Evolutionary conservation across 1,140 invertebrate genomes (phyloP).

Genomic region (Dreissena polymorpha): DNA sequence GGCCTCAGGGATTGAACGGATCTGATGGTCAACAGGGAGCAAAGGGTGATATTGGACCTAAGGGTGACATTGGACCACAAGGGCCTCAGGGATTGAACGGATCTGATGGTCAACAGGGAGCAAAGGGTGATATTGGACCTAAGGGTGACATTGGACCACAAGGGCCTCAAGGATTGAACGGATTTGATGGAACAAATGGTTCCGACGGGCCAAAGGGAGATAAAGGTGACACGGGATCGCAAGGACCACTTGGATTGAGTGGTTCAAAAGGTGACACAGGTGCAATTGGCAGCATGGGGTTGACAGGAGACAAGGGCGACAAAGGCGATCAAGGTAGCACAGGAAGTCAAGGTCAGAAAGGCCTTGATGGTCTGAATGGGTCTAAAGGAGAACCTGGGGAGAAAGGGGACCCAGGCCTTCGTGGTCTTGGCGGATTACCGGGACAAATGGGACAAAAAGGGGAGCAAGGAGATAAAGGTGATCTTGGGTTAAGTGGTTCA

Average conservation of each 20-base stretch:
- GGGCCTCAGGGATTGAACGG: slow-evolving; percentile 6
- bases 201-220: no score
- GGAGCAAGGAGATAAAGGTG: slow-evolving; percentile 27
- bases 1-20: no score
- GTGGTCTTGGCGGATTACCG: slow-evolving; percentile 22
- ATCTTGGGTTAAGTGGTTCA: slow-evolving; percentile 2
- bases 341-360: slow-evolving; percentile 17
- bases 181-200: no score
- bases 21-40: not conserved
- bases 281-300: no score
- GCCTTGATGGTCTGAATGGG: no score
- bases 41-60: slow-evolving; percentile 1
- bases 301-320: no score
- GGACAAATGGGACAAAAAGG: slow-evolving; percentile 30
- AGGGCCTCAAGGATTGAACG: no score
- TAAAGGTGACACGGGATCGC: no score
- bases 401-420: no score
- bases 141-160: no score
- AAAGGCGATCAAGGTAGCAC: not conserved
- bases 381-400: no score
- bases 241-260: no score
- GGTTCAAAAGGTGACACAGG: slow-evolving; percentile 1
- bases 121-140: not conserved
- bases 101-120: not conserved
- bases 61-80: slow-evolving; percentile 30